Conservation (phyloP, 2,888 invertebrate genomes). For the Lepidonotus clava region DNA sequence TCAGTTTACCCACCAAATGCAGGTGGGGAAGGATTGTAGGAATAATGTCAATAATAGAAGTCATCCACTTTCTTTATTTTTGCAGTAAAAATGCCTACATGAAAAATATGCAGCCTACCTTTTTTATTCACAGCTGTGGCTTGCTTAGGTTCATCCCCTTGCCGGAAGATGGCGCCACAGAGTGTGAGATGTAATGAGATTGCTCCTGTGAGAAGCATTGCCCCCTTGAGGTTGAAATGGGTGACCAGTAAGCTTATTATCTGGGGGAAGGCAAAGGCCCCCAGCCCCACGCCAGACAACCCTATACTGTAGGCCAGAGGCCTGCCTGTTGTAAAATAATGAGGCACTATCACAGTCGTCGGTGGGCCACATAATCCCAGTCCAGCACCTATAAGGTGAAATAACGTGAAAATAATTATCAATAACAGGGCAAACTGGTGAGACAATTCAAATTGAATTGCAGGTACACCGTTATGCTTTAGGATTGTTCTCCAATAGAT, state of each 20-base stretch:
- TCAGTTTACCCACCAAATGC: no score
- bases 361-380: conserved; percentile 16
- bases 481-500: no score
- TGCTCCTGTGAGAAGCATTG: background rate
- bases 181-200: conserved; percentile 18
- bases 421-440: no score
- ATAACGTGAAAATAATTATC: background rate
- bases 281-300: conserved; percentile 36
- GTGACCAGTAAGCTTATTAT: background rate
- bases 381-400: background rate
- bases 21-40: no score
- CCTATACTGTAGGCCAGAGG: conserved; percentile 6
- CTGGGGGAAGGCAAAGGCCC: conserved; percentile 30
- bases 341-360: background rate
- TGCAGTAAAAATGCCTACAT: no score
- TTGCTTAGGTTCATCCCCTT: background rate
- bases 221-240: background rate
- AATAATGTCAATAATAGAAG: no score
- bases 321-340: background rate
- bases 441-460: no score
- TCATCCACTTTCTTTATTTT: no score
- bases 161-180: conserved; percentile 17
- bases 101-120: background rate
- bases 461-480: no score
- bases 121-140: background rate